phyloP scores from a whole-genome alignment of 2,888 invertebrate genomes.

The Calephelis perditalis region DNA sequence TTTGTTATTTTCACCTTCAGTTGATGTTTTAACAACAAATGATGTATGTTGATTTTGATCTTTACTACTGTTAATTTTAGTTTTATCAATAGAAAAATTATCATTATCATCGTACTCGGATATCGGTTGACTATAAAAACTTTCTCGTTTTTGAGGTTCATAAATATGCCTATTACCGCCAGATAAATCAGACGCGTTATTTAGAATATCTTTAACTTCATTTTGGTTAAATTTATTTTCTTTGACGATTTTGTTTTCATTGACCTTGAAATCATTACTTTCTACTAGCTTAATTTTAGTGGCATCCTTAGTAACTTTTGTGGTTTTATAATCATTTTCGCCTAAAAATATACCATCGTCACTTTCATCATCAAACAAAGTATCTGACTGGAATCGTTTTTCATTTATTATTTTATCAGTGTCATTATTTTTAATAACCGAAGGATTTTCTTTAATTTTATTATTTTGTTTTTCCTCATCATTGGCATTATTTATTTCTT shows the following conservation, averaged over 20 bases:
- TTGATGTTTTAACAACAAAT: neutral
- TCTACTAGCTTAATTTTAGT: slow-evolving; percentile 5
- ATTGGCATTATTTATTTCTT: slow-evolving; percentile 15
- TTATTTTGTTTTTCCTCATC: neutral
- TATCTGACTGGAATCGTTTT: slow-evolving; percentile 21
- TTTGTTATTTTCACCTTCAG: slow-evolving; percentile 14
- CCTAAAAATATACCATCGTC: slow-evolving; percentile 46
- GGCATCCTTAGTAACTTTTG: slow-evolving; percentile 16
- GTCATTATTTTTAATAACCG: neutral
- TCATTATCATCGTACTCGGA: slow-evolving; percentile 46
- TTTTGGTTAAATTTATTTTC: slow-evolving; percentile 18
- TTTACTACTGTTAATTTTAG: neutral
- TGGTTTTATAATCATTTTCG: slow-evolving; percentile 18
- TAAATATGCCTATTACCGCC: too few species aligned
- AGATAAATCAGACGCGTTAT: slow-evolving; percentile 15
- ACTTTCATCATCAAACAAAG: slow-evolving; percentile 46
- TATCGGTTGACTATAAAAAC: slow-evolving; percentile 33
- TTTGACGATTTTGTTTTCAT: slow-evolving; percentile 14
- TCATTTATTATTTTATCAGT: slow-evolving; percentile 5
- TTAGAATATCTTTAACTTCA: slow-evolving; percentile 16
- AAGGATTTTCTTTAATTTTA: slow-evolving; percentile 12
- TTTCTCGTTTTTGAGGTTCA: too few species aligned
- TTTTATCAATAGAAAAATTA: slow-evolving; percentile 26
- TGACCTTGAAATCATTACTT: slow-evolving; percentile 16
- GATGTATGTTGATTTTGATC: neutral